Conservation (phyloP, 53 echinoderm and acorn worm species). For the Paelopatides confundens region DNA sequence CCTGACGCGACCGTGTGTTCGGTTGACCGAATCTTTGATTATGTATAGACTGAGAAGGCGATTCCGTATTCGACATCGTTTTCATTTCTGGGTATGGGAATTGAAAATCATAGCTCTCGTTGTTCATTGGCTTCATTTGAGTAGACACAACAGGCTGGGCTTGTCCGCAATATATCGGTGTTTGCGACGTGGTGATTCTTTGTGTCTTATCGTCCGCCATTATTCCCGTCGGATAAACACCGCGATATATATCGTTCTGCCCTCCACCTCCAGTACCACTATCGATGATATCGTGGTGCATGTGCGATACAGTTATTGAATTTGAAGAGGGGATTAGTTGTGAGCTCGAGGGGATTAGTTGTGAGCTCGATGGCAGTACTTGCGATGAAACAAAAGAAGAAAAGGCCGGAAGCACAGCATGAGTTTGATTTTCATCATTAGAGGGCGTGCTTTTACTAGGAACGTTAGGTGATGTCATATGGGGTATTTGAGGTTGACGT, state of each 20-base stretch:
- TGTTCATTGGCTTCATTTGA: not conserved
- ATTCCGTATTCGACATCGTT: not conserved
- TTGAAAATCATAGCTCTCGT: not conserved
- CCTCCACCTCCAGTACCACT: not conserved
- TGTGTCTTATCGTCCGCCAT: not conserved
- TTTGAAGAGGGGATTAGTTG: not conserved
- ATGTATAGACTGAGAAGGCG: not conserved
- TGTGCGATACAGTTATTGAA: not conserved
- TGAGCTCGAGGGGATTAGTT: not conserved
- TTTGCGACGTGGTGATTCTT: not conserved
- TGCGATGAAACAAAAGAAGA: not conserved
- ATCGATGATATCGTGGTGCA: no score
- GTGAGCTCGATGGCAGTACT: not conserved
- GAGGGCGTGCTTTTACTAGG: not conserved
- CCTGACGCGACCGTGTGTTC: not conserved
- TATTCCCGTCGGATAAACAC: conserved; percentile 17
- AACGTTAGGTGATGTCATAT: not conserved
- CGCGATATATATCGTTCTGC: not conserved
- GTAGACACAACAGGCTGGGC: not conserved
- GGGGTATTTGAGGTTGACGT: no score
- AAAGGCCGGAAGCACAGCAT: conserved; percentile 9
- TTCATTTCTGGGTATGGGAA: not conserved
- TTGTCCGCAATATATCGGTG: not conserved
- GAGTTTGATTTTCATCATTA: not conserved
- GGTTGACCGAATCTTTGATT: not conserved